phyloP scores from a whole-genome alignment of 2,888 invertebrate genomes.

The Drosophila pseudotakahashii region DNA sequence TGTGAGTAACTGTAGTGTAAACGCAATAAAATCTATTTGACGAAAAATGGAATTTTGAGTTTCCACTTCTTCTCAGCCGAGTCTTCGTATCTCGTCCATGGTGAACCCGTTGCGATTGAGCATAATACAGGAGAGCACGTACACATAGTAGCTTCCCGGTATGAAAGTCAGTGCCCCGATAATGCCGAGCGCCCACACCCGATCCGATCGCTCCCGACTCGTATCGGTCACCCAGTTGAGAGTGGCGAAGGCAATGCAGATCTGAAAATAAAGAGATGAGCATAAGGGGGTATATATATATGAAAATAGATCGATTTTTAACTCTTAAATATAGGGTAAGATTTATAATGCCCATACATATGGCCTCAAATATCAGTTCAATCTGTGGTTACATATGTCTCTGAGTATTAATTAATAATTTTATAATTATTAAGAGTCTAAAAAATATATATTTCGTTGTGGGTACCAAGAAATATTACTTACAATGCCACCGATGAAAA shows the following conservation, averaged over 20 bases:
- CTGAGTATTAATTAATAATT: no score
- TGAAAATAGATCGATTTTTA: neutral
- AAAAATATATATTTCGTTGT: no score
- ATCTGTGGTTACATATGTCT: no score
- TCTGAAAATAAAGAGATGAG: conserved; percentile 26
- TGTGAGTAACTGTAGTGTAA: conserved; percentile 34
- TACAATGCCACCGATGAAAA: conserved; percentile 58
- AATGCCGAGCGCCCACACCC: conserved; percentile 55
- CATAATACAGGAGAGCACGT: conserved; percentile 53
- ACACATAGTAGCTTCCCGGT: conserved; percentile 66
- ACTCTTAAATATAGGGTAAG: no score
- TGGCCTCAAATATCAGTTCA: no score
- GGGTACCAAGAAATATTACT: conserved; percentile 17
- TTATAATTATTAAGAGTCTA: no score
- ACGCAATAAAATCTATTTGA: conserved; percentile 38
- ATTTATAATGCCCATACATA: no score
- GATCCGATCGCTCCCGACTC: conserved; percentile 52
- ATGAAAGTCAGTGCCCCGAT: conserved; percentile 64
- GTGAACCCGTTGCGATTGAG: conserved; percentile 55
- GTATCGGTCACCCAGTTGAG: conserved; percentile 48
- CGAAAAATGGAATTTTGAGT: conserved; percentile 6
- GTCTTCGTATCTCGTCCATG: conserved; percentile 68
- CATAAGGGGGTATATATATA: no score
- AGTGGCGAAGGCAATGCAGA: conserved; percentile 55
- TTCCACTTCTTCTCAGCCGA: conserved; percentile 40